Base-by-base conservation (phyloP, 2,113 vertebrate species). In the Camelus bactrianus region DNA sequence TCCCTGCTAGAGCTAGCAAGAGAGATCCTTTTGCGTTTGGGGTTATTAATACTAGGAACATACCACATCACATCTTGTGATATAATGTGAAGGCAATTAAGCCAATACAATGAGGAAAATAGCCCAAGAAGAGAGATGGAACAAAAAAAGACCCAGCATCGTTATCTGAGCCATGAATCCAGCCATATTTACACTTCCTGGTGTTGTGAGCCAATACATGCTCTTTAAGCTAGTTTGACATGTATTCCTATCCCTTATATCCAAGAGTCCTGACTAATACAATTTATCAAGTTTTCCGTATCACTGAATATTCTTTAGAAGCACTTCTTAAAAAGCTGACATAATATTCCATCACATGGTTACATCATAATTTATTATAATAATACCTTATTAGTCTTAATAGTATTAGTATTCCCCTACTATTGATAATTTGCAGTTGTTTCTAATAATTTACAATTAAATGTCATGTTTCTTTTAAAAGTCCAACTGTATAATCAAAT, bases 401-500 rank as follows among this genome's bases (percentile, higher is more conserved):
- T 19, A 80, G 58, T 72, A 64, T 32, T 72, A 80, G 58, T 67
- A 72, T 64, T 65, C 20, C 38, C 17, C 32, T 42, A 86, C 30
- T 81, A 62, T 0, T 77, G 92, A 73, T 86, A 86, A 79, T 42
- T 64, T 56, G n/a, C 62, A 13, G 3, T 15, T 70, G n/a, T 56
- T 84, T 35, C 79, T n/a, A 90, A 70, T 85, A 72, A 56, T 64
- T 89, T 73, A 48, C 24, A 80, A 87, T 58, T 81, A 83, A 93
- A 93, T 48, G n/a, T 46, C 32, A 48, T 15, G 7, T 54, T 82
- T 82, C 9, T 77, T 90, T 91, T 77, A 90, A 75, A 94, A 94
- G 79, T 19, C 42, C 56, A 89, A 82, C n/a, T 46, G 12, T 52
- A 89, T 58, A 67, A 94, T 89, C 48, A 87, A 32, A 76, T 52